Percentiles rank a stretch among this genome's conserved stretches.
These are phyloP conservation scores for Lasioglossum oenotherae DNA, from an alignment of 2,888 invertebrate genomes.

Conservation along the genomic window DNA sequence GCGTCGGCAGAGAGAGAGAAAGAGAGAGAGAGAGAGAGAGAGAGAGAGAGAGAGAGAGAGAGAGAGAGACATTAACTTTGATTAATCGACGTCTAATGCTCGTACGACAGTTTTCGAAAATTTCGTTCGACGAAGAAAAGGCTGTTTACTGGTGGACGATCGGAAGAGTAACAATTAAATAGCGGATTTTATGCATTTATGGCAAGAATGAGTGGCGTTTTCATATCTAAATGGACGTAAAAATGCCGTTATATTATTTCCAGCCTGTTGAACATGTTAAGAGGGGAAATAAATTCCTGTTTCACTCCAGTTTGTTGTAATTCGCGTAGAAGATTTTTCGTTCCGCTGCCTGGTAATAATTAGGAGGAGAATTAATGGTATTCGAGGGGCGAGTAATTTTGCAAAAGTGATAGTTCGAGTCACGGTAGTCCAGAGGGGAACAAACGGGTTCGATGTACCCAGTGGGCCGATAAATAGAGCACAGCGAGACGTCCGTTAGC, in stretches of 20 bases:
- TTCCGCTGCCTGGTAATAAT: no score
- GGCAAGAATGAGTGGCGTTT: no score
- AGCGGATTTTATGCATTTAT: no score
- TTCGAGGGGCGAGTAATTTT: neutral
- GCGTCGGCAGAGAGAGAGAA: neutral
- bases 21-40: neutral
- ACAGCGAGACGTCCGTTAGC: slow-evolving; percentile 12
- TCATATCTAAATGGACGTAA: no score
- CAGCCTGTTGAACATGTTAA: no score
- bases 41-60: neutral
- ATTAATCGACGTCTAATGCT: slow-evolving; percentile 8
- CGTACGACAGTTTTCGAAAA: neutral
- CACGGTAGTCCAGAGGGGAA: neutral
- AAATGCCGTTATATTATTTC: no score
- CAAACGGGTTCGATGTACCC: neutral
- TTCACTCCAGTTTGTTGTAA: no score
- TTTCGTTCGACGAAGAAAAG: neutral
- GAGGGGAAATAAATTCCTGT: no score
- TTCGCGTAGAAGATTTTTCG: no score
- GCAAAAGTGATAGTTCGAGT: neutral
- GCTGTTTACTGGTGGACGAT: neutral
- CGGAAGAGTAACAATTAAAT: no score
- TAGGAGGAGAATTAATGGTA: no score
- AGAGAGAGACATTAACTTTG: slow-evolving; percentile 1
- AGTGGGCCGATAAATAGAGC: slow-evolving; percentile 27